Evolutionary conservation across 2,888 invertebrate species (phyloP).

Genomic region (Lasioglossum calceatum): DNA sequence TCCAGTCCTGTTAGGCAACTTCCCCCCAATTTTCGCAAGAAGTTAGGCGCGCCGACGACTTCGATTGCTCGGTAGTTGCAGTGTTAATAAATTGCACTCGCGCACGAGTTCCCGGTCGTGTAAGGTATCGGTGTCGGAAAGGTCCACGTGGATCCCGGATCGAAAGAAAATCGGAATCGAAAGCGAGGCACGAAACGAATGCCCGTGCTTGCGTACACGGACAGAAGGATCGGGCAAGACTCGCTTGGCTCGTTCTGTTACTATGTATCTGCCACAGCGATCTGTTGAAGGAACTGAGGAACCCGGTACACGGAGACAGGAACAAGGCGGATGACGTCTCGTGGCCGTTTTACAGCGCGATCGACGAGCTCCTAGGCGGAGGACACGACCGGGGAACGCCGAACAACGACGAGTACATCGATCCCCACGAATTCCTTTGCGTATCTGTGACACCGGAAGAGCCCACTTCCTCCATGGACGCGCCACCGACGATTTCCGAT

Average conservation of each 20-base stretch:
- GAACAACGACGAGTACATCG: constrained; percentile 70
- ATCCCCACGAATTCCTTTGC: constrained; percentile 78
- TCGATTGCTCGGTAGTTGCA: background rate
- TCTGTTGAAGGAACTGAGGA: constrained; percentile 77
- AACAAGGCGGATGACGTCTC: constrained; percentile 80
- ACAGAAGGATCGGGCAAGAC: constrained; percentile 1
- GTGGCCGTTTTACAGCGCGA: constrained; percentile 79
- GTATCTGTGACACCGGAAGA: constrained; percentile 74
- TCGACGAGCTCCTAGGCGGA: constrained; percentile 76
- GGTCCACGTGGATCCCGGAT: background rate
- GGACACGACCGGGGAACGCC: constrained; percentile 63
- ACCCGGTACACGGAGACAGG: constrained; percentile 79
- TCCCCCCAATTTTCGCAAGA: background rate
- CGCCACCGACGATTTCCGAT: constrained; percentile 32
- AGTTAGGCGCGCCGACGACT: background rate
- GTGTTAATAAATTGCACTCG: background rate
- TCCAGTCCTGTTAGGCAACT: background rate
- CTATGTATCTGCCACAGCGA: constrained; percentile 55
- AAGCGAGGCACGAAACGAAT: constrained; percentile 11
- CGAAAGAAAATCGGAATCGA: constrained; percentile 8
- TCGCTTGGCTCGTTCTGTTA: constrained; percentile 26
- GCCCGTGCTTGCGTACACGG: background rate
- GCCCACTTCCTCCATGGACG: constrained; percentile 45
- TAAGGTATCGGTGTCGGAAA: background rate
- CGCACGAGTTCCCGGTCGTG: background rate